These are phyloP conservation scores for Neocrepidodera transversa DNA, from an alignment of 2,888 invertebrate genomes.

Conservation along the genomic window DNA sequence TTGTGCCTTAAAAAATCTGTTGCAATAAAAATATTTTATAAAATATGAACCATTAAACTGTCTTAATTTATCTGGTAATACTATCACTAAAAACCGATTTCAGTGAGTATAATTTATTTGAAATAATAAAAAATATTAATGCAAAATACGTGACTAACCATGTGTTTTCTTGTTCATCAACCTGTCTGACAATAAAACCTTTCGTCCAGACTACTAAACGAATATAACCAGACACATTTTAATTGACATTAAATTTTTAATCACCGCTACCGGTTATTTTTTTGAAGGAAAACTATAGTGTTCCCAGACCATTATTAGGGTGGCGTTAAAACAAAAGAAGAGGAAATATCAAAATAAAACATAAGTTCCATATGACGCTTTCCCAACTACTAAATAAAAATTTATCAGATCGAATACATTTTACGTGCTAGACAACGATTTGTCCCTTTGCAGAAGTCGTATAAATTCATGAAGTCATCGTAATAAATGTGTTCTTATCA, in stretches of 20 bases:
- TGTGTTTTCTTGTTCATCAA: conserved; percentile 9
- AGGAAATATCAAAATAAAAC: conserved; percentile 39
- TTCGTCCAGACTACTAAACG: conserved; percentile 14
- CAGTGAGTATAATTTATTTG: no score
- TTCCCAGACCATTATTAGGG: conserved; percentile 39
- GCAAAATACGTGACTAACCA: conserved; percentile 11
- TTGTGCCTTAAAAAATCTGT: no score
- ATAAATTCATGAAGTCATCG: conserved; percentile 21
- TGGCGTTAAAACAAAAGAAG: conserved; percentile 48
- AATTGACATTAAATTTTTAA: conserved; percentile 25
- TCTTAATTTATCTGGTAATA: no score
- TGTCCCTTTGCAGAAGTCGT: conserved; percentile 23
- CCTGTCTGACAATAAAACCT: conserved; percentile 10
- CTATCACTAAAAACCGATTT: no score
- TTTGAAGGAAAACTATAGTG: conserved; percentile 4
- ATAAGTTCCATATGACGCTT: conserved; percentile 45
- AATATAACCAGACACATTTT: conserved; percentile 16
- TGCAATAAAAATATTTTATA: no score
- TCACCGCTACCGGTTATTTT: conserved; percentile 9
- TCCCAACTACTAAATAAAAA: conserved; percentile 40
- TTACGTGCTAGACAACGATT: conserved; percentile 29
- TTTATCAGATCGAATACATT: conserved; percentile 30
- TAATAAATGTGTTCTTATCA: conserved; percentile 20
- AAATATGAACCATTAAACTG: no score
- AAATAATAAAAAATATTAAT: no score